Evolutionary conservation across 1,140 invertebrate genomes (phyloP), one percentile per base, ranked within the genome.

Genomic region (Tyrophagus putrescentiae): DNA sequence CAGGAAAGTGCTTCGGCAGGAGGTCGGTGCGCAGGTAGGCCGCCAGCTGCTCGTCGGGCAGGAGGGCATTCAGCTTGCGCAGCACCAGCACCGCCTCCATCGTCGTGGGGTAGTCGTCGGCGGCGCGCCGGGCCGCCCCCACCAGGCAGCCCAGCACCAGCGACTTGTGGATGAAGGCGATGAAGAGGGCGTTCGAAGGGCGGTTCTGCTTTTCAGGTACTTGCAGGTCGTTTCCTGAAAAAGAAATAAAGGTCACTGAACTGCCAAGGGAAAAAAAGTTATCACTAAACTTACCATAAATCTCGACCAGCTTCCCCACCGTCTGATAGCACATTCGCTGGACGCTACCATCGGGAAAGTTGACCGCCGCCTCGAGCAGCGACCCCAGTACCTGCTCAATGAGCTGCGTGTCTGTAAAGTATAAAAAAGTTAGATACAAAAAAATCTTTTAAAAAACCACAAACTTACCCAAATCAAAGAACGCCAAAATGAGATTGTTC

Each of bases 241-340:
- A 31, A 13, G 13, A 50, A 50, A 50, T 50, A 3, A n/a, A 50
- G 11, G n/a, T 48, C 28, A 48, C 21, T 6, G 11, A 48, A 31
- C 29, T 3, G 18, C 25, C 25, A 54, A 54, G 32, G 52, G 3
- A 54, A 11, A 4, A 54, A 54, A 16, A 32, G 2, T 44, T 31
- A 59, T 36, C 3, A 57, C 41, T 4, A 1, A 59, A 34, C 70
- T 70, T 69, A 71, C 77, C 76, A 77, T 76, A 79, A 4, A 73
- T 52, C 58, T 77, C 75, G 1, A 78, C 71, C 44, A 79, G 67
- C 65, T 72, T 76, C 48, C 67, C 73, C 41, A 80, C 66, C 54
- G 77, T 78, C n/a, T 68, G 67, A 66, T 78, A 80, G 64, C 78
- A 79, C 9, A 70, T 73, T 65, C 77, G 78, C 67, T 80, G 78